phyloP scores from a whole-genome alignment of 2,888 invertebrate genomes.

The Tachystola acroxantha region DNA sequence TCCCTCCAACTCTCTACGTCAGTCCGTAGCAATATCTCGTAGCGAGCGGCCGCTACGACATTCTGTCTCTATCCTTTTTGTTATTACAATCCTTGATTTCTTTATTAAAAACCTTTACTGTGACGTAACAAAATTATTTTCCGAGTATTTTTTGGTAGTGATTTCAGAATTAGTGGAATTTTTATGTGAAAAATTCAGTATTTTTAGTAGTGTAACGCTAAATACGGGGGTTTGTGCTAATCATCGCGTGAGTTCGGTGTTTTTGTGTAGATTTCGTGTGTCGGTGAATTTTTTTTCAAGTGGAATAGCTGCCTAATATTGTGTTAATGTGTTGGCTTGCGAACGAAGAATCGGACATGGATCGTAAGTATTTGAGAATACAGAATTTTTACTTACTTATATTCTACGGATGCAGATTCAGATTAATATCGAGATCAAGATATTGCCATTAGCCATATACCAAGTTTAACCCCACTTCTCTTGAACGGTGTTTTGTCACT shows the following conservation, averaged over 20 bases:
- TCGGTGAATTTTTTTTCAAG: background rate
- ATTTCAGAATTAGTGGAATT: background rate
- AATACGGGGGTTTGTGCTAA: slow-evolving; percentile 11
- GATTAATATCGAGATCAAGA: no score
- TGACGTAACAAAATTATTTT: no score
- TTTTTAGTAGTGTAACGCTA: background rate
- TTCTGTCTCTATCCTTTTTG: background rate
- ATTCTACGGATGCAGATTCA: no score
- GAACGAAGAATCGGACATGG: background rate
- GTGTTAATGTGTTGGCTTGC: slow-evolving; percentile 2
- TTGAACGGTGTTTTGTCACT: no score
- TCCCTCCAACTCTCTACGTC: slow-evolving; percentile 15
- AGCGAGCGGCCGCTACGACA: slow-evolving; percentile 3
- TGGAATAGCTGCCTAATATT: slow-evolving; percentile 1
- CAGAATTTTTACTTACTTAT: no score
- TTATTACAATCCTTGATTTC: slow-evolving; percentile 2
- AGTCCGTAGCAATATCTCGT: slow-evolving; percentile 13
- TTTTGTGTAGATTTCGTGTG: slow-evolving; percentile 20
- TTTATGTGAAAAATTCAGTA: background rate
- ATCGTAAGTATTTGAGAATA: background rate
- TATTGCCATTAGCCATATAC: no score
- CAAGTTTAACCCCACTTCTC: no score
- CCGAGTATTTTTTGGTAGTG: no score
- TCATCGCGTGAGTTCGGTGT: slow-evolving; percentile 24
- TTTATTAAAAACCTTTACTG: slow-evolving; percentile 4